These are phyloP conservation scores for Phalanger gymnotis DNA, from an alignment of 2,797 vertebrate species.

Conservation along the genomic window DNA sequence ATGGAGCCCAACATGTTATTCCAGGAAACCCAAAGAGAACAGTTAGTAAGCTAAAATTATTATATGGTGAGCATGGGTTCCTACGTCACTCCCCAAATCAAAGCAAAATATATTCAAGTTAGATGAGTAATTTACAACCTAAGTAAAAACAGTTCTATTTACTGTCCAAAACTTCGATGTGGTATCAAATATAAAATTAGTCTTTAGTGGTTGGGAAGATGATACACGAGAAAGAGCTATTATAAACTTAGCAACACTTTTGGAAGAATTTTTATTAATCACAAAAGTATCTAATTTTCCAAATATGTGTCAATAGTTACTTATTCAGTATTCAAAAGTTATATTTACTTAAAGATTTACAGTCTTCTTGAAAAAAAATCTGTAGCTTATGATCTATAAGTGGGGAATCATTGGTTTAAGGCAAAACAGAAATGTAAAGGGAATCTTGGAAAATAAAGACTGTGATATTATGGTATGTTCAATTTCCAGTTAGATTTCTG, in stretches of 20 bases:
- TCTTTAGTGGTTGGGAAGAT: not conserved
- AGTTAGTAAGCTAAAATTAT: conserved; percentile 15
- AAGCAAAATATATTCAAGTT: not conserved
- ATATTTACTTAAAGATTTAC: not conserved
- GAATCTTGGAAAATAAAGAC: conserved; percentile 42
- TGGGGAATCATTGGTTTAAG: not conserved
- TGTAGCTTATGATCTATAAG: not conserved
- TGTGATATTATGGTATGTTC: not conserved
- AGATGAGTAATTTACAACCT: not conserved
- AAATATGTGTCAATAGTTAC: not conserved
- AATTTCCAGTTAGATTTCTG: conserved; percentile 36
- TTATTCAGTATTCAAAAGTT: not conserved
- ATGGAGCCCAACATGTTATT: not conserved
- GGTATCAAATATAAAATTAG: not conserved
- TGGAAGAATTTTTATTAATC: not conserved
- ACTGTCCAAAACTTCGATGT: not conserved
- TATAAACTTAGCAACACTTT: not conserved
- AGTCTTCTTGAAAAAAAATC: conserved; percentile 29
- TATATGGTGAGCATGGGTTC: not conserved
- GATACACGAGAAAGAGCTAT: not conserved
- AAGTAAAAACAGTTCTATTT: not conserved
- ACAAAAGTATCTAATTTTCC: not conserved
- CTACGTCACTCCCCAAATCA: not conserved
- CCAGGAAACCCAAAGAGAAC: conserved; percentile 8
- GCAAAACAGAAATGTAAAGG: not conserved